Percentiles rank a stretch among this genome's conserved stretches.
Conservation (phyloP, 2,797 vertebrate genomes). For the Notoglanidium macrostoma region DNA sequence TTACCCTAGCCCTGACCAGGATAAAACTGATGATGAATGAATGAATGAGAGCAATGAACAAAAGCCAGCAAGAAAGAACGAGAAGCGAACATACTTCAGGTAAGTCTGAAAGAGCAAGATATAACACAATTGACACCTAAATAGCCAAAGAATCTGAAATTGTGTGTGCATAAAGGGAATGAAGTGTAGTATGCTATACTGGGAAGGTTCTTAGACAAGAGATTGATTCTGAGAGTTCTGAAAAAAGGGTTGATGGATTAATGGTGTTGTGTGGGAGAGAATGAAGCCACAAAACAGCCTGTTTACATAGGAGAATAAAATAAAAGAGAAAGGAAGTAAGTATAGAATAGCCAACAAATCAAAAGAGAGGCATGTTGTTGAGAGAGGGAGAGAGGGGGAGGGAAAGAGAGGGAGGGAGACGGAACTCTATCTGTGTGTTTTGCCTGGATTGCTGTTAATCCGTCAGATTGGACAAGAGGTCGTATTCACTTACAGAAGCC, state of each 20-base stretch:
- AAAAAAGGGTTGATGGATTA: not conserved
- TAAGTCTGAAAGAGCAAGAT: not conserved
- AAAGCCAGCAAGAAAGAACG: not conserved
- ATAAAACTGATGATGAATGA: not conserved
- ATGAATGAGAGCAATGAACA: not conserved
- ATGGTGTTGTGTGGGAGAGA: not conserved
- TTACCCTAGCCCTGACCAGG: not conserved
- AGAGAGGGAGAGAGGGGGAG: conserved; percentile 65
- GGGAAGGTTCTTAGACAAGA: not conserved
- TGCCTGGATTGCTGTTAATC: conserved; percentile 71
- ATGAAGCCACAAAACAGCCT: conserved; percentile 1
- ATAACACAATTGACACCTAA: not conserved
- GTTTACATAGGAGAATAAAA: conserved; percentile 37
- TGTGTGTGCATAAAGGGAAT: not conserved
- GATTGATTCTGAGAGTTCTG: not conserved
- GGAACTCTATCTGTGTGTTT: conserved; percentile 75
- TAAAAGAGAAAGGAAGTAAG: conserved; percentile 51
- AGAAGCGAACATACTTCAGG: not conserved
- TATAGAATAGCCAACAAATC: conserved; percentile 61
- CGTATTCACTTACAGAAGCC: conserved; percentile 74
- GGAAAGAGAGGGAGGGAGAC: conserved; percentile 65
- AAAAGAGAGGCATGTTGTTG: conserved; percentile 52
- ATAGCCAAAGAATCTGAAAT: not conserved
- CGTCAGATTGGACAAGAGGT: conserved; percentile 71
- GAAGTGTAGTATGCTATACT: not conserved